Percentiles rank a stretch among this genome's conserved stretches.
Conservation (phyloP, 2,113 vertebrate genomes). For the Catharus fuscescens region DNA sequence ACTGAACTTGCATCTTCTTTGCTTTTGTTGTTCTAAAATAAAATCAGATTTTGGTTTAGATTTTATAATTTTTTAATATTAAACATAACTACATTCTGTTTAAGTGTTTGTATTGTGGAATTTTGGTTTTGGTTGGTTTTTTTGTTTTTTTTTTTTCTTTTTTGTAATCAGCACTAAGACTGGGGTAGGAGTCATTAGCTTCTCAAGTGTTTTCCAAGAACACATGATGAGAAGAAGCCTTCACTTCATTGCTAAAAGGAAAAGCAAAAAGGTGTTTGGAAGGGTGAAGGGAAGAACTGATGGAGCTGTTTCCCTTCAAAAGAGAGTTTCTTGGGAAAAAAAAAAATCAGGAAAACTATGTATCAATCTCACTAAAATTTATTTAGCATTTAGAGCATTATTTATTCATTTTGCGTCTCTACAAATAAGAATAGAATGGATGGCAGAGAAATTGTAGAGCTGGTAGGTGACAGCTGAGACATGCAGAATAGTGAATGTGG, state of each 20-base stretch:
- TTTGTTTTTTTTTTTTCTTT: neutral
- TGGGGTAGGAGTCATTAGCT: neutral
- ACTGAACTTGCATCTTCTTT: neutral
- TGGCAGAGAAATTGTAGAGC: neutral
- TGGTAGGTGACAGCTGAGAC: neutral
- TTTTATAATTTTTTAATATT: neutral
- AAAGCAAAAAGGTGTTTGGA: neutral
- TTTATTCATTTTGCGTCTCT: neutral
- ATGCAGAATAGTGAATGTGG: neutral
- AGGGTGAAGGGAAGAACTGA: neutral
- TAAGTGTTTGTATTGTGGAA: neutral
- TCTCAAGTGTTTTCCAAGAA: neutral
- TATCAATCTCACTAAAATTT: neutral
- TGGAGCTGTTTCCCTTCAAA: neutral
- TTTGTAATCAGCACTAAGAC: neutral
- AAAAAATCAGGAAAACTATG: neutral
- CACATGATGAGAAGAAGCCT: neutral
- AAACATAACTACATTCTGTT: neutral
- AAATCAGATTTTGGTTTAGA: neutral
- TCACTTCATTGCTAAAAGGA: neutral
- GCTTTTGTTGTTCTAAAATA: neutral
- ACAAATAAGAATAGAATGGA: neutral
- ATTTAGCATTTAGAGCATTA: neutral
- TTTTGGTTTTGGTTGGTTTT: neutral
- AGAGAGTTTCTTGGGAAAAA: rapidly evolving